phyloP scores from a whole-genome alignment of 2,888 invertebrate genomes.

The Plebejus argus region DNA sequence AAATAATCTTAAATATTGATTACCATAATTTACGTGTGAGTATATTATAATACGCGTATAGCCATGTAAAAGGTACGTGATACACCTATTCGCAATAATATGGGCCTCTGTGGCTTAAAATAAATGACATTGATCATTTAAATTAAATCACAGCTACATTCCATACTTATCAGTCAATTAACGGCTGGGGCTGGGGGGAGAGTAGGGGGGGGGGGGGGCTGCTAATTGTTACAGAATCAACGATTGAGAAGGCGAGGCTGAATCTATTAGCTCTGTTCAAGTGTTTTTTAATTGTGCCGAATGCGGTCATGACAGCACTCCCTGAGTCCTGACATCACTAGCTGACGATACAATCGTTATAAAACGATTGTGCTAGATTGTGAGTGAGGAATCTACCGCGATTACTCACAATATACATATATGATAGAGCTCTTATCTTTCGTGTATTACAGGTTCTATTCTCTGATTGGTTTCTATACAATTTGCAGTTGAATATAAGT shows the following conservation, averaged over 20 bases:
- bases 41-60: too few species aligned
- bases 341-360: slow-evolving; percentile 2
- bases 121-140: neutral
- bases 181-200: neutral
- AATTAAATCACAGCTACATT: neutral
- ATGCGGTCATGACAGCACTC: neutral
- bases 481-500: too few species aligned
- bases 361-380: neutral
- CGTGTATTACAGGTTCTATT: neutral
- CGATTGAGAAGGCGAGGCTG: slow-evolving; percentile 24
- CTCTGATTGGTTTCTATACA: neutral
- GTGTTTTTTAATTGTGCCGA: slow-evolving; percentile 3
- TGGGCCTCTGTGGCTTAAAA: too few species aligned
- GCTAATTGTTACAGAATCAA: slow-evolving; percentile 20
- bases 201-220: neutral
- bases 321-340: slow-evolving; percentile 7
- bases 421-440: neutral
- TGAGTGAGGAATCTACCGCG: neutral
- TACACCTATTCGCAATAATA: too few species aligned
- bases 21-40: too few species aligned
- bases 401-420: too few species aligned
- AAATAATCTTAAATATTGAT: too few species aligned
- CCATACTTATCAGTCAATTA: neutral
- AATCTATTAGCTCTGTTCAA: slow-evolving; percentile 25
- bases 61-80: too few species aligned